Conservation (phyloP, 2,888 invertebrate genomes). For the Druceiella hillmani region DNA sequence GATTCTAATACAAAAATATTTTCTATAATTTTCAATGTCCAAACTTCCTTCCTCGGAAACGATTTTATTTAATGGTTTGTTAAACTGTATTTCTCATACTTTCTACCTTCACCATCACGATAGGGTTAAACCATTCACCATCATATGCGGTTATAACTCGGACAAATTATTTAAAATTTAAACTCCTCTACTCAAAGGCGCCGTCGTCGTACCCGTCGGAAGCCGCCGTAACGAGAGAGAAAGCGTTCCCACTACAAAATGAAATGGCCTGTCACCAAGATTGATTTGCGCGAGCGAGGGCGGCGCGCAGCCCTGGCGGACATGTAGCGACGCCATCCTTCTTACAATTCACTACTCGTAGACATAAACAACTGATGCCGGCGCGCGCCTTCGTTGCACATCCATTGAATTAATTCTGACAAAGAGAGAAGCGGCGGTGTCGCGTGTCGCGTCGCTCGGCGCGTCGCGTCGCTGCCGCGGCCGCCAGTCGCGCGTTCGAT, state of each 20-base stretch:
- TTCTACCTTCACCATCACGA: too few species aligned
- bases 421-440: background rate
- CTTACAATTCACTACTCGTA: background rate
- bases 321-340: background rate
- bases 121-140: too few species aligned
- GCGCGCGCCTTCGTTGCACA: background rate
- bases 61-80: too few species aligned
- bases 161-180: too few species aligned
- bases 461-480: background rate
- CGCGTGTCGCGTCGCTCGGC: background rate
- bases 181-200: too few species aligned
- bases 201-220: too few species aligned
- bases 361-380: background rate
- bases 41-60: too few species aligned
- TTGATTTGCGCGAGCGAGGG: constrained; percentile 14
- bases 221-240: too few species aligned
- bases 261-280: constrained; percentile 24
- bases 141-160: too few species aligned
- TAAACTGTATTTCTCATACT: too few species aligned
- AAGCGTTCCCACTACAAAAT: constrained; percentile 7
- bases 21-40: too few species aligned
- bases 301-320: background rate
- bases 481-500: background rate
- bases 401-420: background rate
- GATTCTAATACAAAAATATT: too few species aligned